Percentiles rank a stretch among this genome's conserved stretches.
phyloP scores from a whole-genome alignment of 2,797 vertebrate genomes.

The Cyclopterus lumpus region DNA sequence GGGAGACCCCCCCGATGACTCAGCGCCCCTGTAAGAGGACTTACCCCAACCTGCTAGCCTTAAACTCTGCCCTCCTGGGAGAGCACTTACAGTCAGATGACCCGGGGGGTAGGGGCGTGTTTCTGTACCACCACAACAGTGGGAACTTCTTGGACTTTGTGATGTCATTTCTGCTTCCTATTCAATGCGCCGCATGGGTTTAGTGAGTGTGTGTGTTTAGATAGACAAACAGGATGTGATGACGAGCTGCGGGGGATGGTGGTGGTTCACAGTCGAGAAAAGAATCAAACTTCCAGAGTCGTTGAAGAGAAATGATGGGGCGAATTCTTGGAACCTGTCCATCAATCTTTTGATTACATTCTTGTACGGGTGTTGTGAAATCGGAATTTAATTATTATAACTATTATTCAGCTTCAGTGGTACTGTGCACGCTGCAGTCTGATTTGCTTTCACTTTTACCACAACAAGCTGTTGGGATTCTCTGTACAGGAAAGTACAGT shows the following conservation, averaged over 20 bases:
- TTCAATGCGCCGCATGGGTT: neutral
- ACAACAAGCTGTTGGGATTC: neutral
- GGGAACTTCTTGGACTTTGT: conserved; percentile 64
- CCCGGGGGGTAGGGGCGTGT: conserved; percentile 61
- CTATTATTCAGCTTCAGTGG: neutral
- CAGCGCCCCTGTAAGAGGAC: conserved; percentile 48
- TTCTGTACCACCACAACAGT: neutral
- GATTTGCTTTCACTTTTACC: conserved; percentile 18
- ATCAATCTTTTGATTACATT: neutral
- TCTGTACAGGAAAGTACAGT: neutral
- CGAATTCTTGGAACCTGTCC: neutral
- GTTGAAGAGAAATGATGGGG: conserved; percentile 20
- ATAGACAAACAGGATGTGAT: conserved; percentile 54
- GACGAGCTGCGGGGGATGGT: neutral
- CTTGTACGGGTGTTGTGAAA: neutral
- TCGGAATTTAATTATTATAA: neutral
- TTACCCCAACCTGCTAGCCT: conserved; percentile 55
- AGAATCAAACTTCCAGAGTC: conserved; percentile 6
- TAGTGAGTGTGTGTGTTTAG: neutral
- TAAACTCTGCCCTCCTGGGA: conserved; percentile 53
- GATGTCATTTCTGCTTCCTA: conserved; percentile 50
- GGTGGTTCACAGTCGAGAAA: conserved; percentile 10
- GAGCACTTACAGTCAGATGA: conserved; percentile 66
- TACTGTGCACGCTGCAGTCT: neutral
- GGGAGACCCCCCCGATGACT: conserved; percentile 47